Conservation (phyloP, 1,140 invertebrate species). For the Pogonus chalceus region DNA sequence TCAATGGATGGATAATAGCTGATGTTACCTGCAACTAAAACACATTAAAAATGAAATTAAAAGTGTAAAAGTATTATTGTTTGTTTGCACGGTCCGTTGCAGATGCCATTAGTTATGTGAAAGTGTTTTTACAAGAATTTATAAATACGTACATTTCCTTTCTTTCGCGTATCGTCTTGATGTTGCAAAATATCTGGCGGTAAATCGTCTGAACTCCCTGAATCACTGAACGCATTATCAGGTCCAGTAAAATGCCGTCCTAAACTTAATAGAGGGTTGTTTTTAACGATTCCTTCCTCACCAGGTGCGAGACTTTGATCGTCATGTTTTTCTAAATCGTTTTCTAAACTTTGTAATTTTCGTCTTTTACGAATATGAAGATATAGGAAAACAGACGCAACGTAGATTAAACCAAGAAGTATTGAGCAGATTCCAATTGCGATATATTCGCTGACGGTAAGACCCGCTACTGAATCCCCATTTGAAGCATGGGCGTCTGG, state of each 20-base stretch:
- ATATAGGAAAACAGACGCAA: conserved; percentile 71
- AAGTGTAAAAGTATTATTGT: neutral
- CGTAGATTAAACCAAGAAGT: conserved; percentile 69
- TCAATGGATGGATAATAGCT: conserved; percentile 54
- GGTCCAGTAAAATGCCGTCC: conserved; percentile 45
- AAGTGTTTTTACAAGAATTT: no score
- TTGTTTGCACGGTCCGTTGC: no score
- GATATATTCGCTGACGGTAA: conserved; percentile 61
- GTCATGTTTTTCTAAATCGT: conserved; percentile 13
- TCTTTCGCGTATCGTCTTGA: conserved; percentile 24
- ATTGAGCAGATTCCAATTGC: conserved; percentile 72
- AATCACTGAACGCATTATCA: conserved; percentile 35
- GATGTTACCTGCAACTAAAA: conserved; percentile 52
- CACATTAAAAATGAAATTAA: conserved; percentile 11
- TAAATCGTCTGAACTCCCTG: conserved; percentile 33
- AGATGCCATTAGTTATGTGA: no score
- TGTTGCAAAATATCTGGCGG: conserved; percentile 26
- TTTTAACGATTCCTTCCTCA: conserved; percentile 59
- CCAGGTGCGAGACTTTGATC: conserved; percentile 27
- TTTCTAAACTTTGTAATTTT: conserved; percentile 22
- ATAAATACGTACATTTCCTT: conserved; percentile 16
- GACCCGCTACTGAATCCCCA: conserved; percentile 35
- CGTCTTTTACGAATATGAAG: conserved; percentile 48
- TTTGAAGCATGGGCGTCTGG: conserved; percentile 47
- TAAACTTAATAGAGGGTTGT: conserved; percentile 56